phyloP scores from a whole-genome alignment of 2,113 vertebrate genomes.

The Mixornis gularis region DNA sequence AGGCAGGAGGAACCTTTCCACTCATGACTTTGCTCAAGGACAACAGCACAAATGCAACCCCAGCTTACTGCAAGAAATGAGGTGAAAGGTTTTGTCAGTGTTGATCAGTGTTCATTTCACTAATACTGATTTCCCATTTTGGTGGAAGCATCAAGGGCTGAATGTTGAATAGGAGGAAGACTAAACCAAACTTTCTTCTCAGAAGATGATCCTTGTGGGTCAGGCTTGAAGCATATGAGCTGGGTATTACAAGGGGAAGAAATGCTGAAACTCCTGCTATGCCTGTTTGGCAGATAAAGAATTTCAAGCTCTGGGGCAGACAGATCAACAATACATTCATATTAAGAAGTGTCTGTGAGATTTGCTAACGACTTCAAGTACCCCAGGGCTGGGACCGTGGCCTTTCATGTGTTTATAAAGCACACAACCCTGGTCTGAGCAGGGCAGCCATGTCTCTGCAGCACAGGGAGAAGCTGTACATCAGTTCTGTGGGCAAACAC shows the following conservation, averaged over 20 bases:
- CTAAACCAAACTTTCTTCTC: slow-evolving; percentile 34
- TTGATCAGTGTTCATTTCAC: slow-evolving; percentile 48
- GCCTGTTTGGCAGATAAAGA: slow-evolving; percentile 61
- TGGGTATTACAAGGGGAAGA: slow-evolving; percentile 2
- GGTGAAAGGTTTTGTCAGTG: slow-evolving; percentile 50
- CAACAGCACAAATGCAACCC: not conserved
- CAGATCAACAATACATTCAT: slow-evolving; percentile 51
- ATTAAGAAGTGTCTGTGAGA: slow-evolving; percentile 58
- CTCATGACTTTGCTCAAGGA: not conserved
- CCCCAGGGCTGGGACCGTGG: not conserved
- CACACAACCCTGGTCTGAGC: not conserved
- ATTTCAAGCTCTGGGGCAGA: slow-evolving; percentile 60
- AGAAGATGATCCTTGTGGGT: slow-evolving; percentile 35
- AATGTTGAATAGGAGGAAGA: slow-evolving; percentile 32
- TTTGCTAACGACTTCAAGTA: slow-evolving; percentile 29
- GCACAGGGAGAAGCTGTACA: not conserved
- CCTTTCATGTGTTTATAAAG: slow-evolving; percentile 16
- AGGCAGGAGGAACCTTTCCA: slow-evolving; percentile 2
- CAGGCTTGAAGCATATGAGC: slow-evolving; percentile 42
- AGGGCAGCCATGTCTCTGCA: not conserved
- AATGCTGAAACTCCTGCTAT: slow-evolving; percentile 57
- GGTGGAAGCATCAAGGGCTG: slow-evolving; percentile 39
- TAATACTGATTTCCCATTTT: slow-evolving; percentile 32
- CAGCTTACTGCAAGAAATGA: not conserved
- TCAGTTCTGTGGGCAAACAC: not conserved